Percentiles rank a stretch among this genome's conserved stretches.
phyloP scores from a whole-genome alignment of 2,797 vertebrate genomes.

The Scomberomorus guttatus region DNA sequence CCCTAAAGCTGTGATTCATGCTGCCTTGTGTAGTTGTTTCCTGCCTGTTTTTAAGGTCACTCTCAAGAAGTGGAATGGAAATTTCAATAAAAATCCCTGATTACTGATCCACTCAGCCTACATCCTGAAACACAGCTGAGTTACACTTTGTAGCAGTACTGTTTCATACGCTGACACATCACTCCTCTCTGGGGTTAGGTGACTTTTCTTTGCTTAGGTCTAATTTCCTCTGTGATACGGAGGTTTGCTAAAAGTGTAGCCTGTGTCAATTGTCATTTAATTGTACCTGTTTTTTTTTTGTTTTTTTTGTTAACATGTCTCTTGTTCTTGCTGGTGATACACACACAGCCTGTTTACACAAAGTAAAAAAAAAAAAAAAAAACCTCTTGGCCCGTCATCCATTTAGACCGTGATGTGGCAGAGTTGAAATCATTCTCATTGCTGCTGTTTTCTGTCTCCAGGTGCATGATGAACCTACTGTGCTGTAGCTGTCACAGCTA shows the following conservation, averaged over 20 bases:
- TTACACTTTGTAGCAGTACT: neutral
- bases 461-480: conserved; percentile 93
- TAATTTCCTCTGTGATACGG: conserved; percentile 31
- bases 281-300: conserved; percentile 22
- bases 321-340: neutral
- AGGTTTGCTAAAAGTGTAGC: conserved; percentile 1
- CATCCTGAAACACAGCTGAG: conserved; percentile 47
- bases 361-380: conserved; percentile 1
- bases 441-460: conserved; percentile 76
- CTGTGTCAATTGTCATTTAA: conserved; percentile 22
- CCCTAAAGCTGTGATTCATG: conserved; percentile 74
- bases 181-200: conserved; percentile 25
- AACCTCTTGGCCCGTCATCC: neutral
- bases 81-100: conserved; percentile 70
- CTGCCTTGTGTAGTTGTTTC: conserved; percentile 48
- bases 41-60: conserved; percentile 33
- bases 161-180: conserved; percentile 9
- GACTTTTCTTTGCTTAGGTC: conserved; percentile 30
- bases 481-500: conserved; percentile 89
- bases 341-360: conserved; percentile 4
- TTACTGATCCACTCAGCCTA: conserved; percentile 42
- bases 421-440: conserved; percentile 24
- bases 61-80: conserved; percentile 60
- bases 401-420: conserved; percentile 10
- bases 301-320: neutral